These are phyloP conservation scores for Schlechtendalia chinensis DNA, from an alignment of 1,140 invertebrate genomes.

Conservation along the genomic window DNA sequence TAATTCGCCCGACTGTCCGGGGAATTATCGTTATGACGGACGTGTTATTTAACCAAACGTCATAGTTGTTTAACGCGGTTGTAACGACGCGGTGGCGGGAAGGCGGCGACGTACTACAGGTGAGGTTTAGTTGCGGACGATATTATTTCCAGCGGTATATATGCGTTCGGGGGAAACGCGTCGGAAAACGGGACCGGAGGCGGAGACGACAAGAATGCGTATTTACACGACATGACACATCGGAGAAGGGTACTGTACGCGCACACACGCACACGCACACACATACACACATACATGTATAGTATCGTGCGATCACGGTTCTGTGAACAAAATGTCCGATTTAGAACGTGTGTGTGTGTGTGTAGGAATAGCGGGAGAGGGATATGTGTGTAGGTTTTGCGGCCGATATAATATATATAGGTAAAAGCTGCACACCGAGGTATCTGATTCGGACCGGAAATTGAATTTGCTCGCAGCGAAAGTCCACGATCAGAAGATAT, in stretches of 20 bases:
- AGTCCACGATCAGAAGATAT: slow-evolving; percentile 49
- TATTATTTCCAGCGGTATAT: not conserved
- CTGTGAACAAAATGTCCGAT: slow-evolving; percentile 48
- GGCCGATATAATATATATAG: slow-evolving; percentile 18
- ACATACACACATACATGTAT: no score
- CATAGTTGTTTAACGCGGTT: no score
- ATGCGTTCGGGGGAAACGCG: not conserved
- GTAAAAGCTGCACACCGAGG: slow-evolving; percentile 25
- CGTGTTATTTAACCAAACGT: no score
- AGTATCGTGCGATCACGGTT: slow-evolving; percentile 41
- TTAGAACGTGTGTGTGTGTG: slow-evolving; percentile 7
- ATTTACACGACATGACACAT: slow-evolving; percentile 41
- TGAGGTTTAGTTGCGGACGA: no score
- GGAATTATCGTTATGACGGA: no score
- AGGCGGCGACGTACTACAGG: no score
- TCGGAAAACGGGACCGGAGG: not conserved
- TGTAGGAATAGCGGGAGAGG: not conserved
- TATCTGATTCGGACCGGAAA: slow-evolving; percentile 50
- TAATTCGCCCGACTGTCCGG: no score
- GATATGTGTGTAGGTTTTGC: slow-evolving; percentile 22
- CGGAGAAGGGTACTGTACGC: slow-evolving; percentile 1
- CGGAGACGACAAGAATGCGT: not conserved
- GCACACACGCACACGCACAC: no score
- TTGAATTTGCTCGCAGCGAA: slow-evolving; percentile 46
- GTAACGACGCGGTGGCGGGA: no score